Evolutionary conservation across 2,888 invertebrate genomes (phyloP).

Genomic region (Peribatodes rhomboidaria): DNA sequence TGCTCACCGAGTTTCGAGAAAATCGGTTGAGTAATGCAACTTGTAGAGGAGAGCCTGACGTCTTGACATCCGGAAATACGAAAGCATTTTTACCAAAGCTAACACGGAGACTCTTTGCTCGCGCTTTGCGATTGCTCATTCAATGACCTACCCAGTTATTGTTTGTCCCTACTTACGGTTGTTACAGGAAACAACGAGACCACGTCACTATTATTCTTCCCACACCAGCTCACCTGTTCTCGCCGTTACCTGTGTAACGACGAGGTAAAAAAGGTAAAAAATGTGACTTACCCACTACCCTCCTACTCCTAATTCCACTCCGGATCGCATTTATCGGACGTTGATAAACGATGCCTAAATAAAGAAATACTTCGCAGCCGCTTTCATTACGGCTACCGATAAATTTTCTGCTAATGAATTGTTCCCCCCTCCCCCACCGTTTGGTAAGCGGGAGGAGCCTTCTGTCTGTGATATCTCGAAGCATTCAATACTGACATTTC

Average conservation of each 20-base stretch:
- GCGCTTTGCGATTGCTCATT: too few species aligned
- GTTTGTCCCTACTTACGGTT: too few species aligned
- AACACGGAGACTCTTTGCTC: too few species aligned
- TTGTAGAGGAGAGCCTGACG: too few species aligned
- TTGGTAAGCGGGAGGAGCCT: not conserved
- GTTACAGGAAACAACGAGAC: too few species aligned
- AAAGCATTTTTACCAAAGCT: too few species aligned
- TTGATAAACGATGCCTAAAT: slow-evolving; percentile 59
- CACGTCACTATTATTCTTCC: too few species aligned
- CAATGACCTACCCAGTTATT: too few species aligned
- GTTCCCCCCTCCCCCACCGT: slow-evolving; percentile 20
- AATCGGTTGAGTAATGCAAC: too few species aligned
- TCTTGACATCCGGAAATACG: too few species aligned
- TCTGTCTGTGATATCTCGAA: slow-evolving; percentile 25
- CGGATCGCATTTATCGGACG: slow-evolving; percentile 45
- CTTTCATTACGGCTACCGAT: slow-evolving; percentile 49
- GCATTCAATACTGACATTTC: slow-evolving; percentile 36
- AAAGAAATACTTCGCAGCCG: slow-evolving; percentile 53
- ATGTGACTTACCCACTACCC: slow-evolving; percentile 46
- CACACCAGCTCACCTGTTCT: not conserved
- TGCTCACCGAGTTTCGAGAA: too few species aligned
- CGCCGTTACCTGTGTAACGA: not conserved
- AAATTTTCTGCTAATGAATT: slow-evolving; percentile 48
- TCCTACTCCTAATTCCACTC: slow-evolving; percentile 33
- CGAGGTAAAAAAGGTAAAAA: slow-evolving; percentile 23